phyloP scores from a whole-genome alignment of 1,140 invertebrate species.

The Vanessa atalanta region DNA sequence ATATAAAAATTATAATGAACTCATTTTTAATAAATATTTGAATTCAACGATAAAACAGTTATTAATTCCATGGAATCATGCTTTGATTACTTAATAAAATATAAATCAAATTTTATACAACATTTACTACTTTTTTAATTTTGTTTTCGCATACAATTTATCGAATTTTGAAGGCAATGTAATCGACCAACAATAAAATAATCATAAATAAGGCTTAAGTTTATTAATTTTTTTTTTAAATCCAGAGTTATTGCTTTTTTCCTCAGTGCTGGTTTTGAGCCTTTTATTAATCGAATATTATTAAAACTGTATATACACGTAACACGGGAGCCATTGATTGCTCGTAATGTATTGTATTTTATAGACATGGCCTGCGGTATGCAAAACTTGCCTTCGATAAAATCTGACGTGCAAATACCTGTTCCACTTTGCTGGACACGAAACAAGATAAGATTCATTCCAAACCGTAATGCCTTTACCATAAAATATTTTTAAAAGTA shows the following conservation, averaged over 20 bases:
- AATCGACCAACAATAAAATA: constrained; percentile 14
- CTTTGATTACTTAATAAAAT: too few relatives aligned
- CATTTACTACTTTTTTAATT: neutral
- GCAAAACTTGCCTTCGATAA: constrained; percentile 70
- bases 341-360: constrained; percentile 75
- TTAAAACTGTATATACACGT: constrained; percentile 51
- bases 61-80: neutral
- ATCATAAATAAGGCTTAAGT: constrained; percentile 35
- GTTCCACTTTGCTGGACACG: constrained; percentile 33
- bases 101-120: neutral
- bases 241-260: constrained; percentile 31
- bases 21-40: neutral
- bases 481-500: constrained; percentile 10
- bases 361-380: constrained; percentile 72
- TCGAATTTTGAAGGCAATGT: neutral
- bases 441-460: constrained; percentile 22
- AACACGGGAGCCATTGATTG: constrained; percentile 67
- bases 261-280: constrained; percentile 25
- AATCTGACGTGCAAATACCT: constrained; percentile 42
- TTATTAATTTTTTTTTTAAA: constrained; percentile 22
- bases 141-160: neutral
- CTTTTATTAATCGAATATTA: constrained; percentile 41
- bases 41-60: neutral
- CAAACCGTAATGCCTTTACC: constrained; percentile 17
- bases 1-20: too few relatives aligned